Percentiles rank a stretch among this genome's conserved stretches.
These are phyloP conservation scores for Theonella swinhoei DNA, from an alignment of 37 sponge, comb jelly and placozoan species.

Conservation along the genomic window DNA sequence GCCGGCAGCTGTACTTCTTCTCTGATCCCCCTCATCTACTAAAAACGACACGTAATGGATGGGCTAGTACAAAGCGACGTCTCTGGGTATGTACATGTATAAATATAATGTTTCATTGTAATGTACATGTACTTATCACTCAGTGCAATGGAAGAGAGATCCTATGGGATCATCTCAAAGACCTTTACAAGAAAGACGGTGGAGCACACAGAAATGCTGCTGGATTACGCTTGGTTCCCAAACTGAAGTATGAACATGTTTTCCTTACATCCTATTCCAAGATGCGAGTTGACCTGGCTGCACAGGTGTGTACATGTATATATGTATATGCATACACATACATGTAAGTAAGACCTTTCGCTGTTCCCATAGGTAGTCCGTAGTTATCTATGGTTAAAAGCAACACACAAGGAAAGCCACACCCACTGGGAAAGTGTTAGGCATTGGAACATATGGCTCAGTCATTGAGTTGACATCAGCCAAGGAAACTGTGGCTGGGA, in stretches of 20 bases:
- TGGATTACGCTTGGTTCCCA: slow-evolving; percentile 22
- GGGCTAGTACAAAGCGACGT: background rate
- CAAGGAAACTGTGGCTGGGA: too few species aligned
- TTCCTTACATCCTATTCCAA: slow-evolving; percentile 34
- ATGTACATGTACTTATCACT: background rate
- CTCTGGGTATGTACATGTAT: slow-evolving; percentile 43
- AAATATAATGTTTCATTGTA: background rate
- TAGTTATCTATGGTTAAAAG: too few species aligned
- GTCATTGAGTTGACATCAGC: too few species aligned
- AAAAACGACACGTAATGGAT: slow-evolving; percentile 35
- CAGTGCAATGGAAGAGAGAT: background rate
- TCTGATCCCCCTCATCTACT: slow-evolving; percentile 18
- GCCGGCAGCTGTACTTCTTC: background rate
- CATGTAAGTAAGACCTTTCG: too few species aligned
- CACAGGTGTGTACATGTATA: too few species aligned
- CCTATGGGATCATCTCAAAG: background rate
- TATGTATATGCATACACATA: too few species aligned
- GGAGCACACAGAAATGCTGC: background rate
- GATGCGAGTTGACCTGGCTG: slow-evolving; percentile 26
- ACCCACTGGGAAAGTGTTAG: too few species aligned
- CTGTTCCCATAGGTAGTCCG: slow-evolving; percentile 18
- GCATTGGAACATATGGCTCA: too few species aligned
- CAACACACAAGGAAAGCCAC: too few species aligned
- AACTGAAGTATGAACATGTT: slow-evolving; percentile 42
- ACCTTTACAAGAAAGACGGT: slow-evolving; percentile 2